Evolutionary conservation across 2,113 vertebrate genomes (phyloP).

Genomic region (Tachysurus vachellii): DNA sequence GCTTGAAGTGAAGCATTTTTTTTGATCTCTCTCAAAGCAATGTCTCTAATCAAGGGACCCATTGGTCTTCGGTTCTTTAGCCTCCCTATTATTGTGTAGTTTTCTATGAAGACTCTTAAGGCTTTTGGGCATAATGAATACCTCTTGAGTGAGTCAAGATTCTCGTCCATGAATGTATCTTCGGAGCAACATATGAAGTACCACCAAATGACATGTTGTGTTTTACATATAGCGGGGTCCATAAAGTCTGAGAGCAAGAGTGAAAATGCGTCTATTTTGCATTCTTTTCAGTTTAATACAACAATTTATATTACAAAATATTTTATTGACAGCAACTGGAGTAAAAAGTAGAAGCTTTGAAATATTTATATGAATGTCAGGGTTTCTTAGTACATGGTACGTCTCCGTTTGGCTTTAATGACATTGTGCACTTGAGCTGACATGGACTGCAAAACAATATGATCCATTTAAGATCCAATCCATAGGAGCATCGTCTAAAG

Average conservation of each 20-base stretch:
- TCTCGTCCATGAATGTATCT: constrained; percentile 52
- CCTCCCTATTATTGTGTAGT: constrained; percentile 52
- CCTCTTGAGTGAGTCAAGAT: constrained; percentile 54
- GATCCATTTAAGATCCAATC: no score
- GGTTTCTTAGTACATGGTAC: not conserved
- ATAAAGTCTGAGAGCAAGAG: not conserved
- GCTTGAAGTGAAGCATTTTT: constrained; percentile 52
- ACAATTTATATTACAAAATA: not conserved
- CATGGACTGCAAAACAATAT: not conserved
- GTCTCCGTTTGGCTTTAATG: not conserved
- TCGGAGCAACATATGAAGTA: constrained; percentile 53
- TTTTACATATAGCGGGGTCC: constrained; percentile 27
- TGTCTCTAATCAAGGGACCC: constrained; percentile 51
- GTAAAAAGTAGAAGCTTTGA: not conserved
- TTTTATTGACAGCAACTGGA: not conserved
- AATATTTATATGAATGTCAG: not conserved
- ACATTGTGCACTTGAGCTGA: not conserved
- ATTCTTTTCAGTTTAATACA: not conserved
- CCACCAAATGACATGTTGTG: constrained; percentile 49
- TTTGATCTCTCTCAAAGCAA: constrained; percentile 56
- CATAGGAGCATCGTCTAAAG: no score
- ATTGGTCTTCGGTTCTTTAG: constrained; percentile 43
- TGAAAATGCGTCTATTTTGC: not conserved
- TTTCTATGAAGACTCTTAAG: constrained; percentile 56
- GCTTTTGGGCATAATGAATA: constrained; percentile 58